Base-by-base conservation (phyloP, 64 coral and sea anemone species). In the Montipora foliosa region DNA sequence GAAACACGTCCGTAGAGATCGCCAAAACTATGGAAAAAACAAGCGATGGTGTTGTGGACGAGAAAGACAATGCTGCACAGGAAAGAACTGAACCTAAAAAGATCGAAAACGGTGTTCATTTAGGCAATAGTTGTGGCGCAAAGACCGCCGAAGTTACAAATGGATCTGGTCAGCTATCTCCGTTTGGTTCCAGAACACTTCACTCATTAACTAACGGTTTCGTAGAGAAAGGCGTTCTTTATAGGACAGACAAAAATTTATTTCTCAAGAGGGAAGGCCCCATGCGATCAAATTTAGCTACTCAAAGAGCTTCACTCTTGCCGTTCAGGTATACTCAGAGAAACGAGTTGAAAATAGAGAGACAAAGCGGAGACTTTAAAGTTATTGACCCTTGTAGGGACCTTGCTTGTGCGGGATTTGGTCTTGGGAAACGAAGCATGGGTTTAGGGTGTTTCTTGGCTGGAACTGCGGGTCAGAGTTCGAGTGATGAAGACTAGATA, bases 351-450 rank as follows among this genome's bases (percentile, higher is more conserved):
- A 90, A 82, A 68, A 62, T 8, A 21, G 66, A 60, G 11, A 66
- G 52, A 19, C 17, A 60, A 52, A 79, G 88, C 61, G 58, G 58
- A 29, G 89, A 83, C 69, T 98, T 88, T 25, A 94, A 87, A 88
- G 51, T 85, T 68, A 98, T 98, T 66, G 93, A 98, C 67, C 92
- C 93, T 1, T 53, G 76, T 83, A 95, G 86, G 45, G 96, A 98
- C 81, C 80, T 98, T 16, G 96, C 96, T 8, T 95, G 96, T n/a
- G 93, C 96, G 17, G 96, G 96, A 15, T 94, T 98, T 84, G 89
- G 93, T 45, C 84, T 94, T 21, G 57, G 88, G 5, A 77, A 75
- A 46, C 77, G 72, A 69, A 89, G 82, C 4, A 12, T 60, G 11
- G 94, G 90, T 22, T 17, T 95, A 14, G 67, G 94, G 11, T 95